Evolutionary conservation across 2,113 vertebrate genomes (phyloP), one percentile per base, ranked within the genome.

Genomic region (Leuciscus idus): DNA sequence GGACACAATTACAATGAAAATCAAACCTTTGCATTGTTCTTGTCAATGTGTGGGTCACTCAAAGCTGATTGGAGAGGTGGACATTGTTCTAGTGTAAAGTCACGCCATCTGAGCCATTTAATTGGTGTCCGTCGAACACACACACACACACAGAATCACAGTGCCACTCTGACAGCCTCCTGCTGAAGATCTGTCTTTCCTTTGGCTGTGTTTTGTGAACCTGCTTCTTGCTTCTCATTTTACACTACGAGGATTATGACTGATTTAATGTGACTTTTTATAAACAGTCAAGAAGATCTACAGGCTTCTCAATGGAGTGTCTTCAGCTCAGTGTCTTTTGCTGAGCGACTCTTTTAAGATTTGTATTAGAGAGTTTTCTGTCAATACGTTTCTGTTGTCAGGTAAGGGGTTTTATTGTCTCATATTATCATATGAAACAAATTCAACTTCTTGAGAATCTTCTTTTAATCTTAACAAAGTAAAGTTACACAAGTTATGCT

Each of bases 11-110:
- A 21, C 19, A 39, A 39, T 8, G 21, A 48, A 70, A 26, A 26
- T 1, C 46, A 6, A 55, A n/a, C 19, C 28, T 77, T 6, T 77
- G 28, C 68, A 39, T 59, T 73, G 50, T 57, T 73, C 11, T 33
- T 6, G 68, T 73, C 30, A 43, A 36, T 59, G 95, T 94, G 94
- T 88, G 90, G 92, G 95, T 95, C 94, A 95, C 91, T 95, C 93
- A 90, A 91, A 94, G 91, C 94, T 92, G 95, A 96, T 94, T 92
- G 93, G 92, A 94, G 95, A 93, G 89, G 91, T 93, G 93, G 93
- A 95, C 96, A 97, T 99, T 97, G 97, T 96, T 98, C 95, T 94
- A 95, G 95, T 93, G 96, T 97, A 94, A 92, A 96, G 97, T 98
- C 97, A 96, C 96, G 94, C 96, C 96, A 95, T 97, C 95, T 94